Conservation (phyloP, 1,140 invertebrate genomes). For the Cydia splendana region DNA sequence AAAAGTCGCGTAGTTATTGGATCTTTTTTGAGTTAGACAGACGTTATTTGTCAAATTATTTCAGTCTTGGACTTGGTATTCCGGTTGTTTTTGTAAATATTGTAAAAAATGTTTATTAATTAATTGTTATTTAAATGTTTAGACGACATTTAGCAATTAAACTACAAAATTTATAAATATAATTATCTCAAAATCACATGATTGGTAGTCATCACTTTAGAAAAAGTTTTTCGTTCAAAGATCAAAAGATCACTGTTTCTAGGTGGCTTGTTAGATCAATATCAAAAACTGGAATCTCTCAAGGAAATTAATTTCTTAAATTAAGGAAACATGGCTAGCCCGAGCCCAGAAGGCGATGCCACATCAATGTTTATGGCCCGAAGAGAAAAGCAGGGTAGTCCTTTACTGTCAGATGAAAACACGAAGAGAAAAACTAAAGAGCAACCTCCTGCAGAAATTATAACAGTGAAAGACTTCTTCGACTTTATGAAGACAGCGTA, state of each 20-base stretch:
- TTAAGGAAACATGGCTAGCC: slow-evolving; percentile 60
- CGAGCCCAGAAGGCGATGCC: slow-evolving; percentile 59
- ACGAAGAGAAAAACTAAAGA: slow-evolving; percentile 54
- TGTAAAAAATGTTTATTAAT: slow-evolving; percentile 11
- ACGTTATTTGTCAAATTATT: slow-evolving; percentile 22
- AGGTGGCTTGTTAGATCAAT: slow-evolving; percentile 64
- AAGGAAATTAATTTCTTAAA: neutral
- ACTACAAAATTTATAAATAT: slow-evolving; percentile 12
- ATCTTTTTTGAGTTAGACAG: neutral
- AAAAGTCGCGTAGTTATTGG: neutral
- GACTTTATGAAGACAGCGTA: slow-evolving; percentile 87
- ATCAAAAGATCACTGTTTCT: slow-evolving; percentile 39
- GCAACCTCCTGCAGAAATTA: slow-evolving; percentile 70
- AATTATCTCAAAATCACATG: slow-evolving; percentile 1
- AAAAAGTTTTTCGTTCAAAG: slow-evolving; percentile 17
- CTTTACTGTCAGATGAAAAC: slow-evolving; percentile 45
- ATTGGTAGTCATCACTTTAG: neutral
- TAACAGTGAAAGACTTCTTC: slow-evolving; percentile 85
- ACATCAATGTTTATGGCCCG: slow-evolving; percentile 69
- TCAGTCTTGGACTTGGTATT: neutral
- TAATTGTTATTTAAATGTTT: neutral
- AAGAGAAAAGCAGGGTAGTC: slow-evolving; percentile 55
- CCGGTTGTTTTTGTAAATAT: slow-evolving; percentile 25
- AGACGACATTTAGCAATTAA: slow-evolving; percentile 1
- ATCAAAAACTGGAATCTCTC: slow-evolving; percentile 33